These are phyloP conservation scores for Myopa testacea DNA, from an alignment of 2,888 invertebrate species.

Conservation along the genomic window DNA sequence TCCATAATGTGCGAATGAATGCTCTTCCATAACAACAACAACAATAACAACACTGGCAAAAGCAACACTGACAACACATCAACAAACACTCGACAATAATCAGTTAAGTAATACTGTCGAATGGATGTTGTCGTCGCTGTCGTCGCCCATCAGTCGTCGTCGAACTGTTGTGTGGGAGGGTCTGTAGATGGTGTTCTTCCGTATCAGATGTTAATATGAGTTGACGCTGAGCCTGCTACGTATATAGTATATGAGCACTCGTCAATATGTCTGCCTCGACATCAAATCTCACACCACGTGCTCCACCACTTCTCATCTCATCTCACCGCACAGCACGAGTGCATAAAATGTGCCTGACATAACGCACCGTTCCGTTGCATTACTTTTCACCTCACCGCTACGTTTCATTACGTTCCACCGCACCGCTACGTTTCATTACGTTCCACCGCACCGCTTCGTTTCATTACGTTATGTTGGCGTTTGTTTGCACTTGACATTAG, in stretches of 20 bases:
- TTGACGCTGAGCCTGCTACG: neutral
- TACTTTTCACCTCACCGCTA: neutral
- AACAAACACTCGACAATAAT: conserved; percentile 38
- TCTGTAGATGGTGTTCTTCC: neutral
- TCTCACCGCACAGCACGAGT: neutral
- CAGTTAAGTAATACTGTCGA: conserved; percentile 36
- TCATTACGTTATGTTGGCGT: conserved; percentile 46
- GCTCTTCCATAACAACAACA: neutral
- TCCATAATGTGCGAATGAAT: conserved; percentile 19
- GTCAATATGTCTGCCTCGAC: conserved; percentile 14
- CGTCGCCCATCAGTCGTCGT: neutral
- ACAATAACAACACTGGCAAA: conserved; percentile 6
- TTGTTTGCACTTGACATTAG: conserved; percentile 63
- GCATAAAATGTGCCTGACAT: conserved; percentile 13
- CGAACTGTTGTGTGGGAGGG: neutral
- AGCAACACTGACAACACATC: neutral
- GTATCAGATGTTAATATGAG: neutral
- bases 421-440: neutral
- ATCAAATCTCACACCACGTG: neutral
- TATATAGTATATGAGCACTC: neutral
- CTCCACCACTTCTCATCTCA: neutral
- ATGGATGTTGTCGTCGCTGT: conserved; percentile 16
- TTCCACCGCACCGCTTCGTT: neutral
- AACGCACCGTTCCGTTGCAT: neutral
- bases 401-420: neutral